Evolutionary conservation across 2,888 invertebrate genomes (phyloP).

Genomic region (Troglohyphantes excavatus): DNA sequence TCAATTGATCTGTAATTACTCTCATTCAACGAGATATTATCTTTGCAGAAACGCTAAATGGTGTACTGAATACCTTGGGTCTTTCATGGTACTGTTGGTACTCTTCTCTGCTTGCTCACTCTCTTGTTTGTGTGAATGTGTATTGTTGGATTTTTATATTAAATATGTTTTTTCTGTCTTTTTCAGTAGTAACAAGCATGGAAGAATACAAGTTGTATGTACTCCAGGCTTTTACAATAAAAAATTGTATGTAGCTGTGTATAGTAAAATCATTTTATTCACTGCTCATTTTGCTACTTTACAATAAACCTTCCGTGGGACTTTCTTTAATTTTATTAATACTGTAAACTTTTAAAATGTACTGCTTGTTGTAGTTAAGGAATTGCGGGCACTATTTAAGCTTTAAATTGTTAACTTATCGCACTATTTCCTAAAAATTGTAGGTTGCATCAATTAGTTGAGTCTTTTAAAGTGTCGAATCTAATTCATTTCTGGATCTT

Average conservation of each 20-base stretch:
- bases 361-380: no score
- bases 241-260: slow-evolving; percentile 29
- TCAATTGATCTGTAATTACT: neutral
- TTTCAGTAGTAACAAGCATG: slow-evolving; percentile 60
- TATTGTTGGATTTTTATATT: neutral
- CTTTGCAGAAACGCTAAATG: slow-evolving; percentile 59
- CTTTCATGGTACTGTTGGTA: slow-evolving; percentile 33
- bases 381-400: no score
- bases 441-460: no score
- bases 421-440: no score
- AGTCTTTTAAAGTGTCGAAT: no score
- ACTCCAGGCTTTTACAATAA: slow-evolving; percentile 72
- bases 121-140: neutral
- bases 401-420: no score
- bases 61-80: slow-evolving; percentile 9
- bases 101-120: slow-evolving; percentile 9
- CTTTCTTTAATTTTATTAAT: no score
- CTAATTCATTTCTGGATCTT: no score
- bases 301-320: neutral
- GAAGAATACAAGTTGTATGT: slow-evolving; percentile 54
- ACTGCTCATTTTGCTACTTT: neutral
- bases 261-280: slow-evolving; percentile 15
- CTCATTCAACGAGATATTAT: slow-evolving; percentile 6
- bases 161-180: slow-evolving; percentile 12
- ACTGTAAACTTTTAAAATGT: no score